A percentile compares a stretch with the other conserved stretches of the same genome.
These are phyloP conservation scores for Shinisaurus crocodilurus DNA, from an alignment of 2,113 vertebrate genomes.

Conservation along the genomic window DNA sequence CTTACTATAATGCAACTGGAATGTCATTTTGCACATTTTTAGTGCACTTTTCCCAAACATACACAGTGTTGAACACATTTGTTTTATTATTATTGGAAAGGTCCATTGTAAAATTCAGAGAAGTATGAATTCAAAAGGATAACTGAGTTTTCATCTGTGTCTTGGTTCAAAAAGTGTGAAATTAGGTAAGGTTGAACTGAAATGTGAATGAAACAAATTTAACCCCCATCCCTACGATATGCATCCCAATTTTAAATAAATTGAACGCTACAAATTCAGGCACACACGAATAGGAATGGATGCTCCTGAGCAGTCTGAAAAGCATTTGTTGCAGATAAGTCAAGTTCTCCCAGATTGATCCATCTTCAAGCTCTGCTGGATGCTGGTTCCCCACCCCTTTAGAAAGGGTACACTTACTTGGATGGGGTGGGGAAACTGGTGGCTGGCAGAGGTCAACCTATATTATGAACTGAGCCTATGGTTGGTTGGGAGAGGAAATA, in stretches of 20 bases:
- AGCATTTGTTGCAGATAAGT: not conserved
- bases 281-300: not conserved
- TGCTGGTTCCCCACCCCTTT: not conserved
- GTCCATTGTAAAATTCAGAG: too few relatives aligned
- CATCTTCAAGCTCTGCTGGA: not conserved
- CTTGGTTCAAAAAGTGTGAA: too few relatives aligned
- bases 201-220: too few relatives aligned
- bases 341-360: not conserved
- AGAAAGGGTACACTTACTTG: not conserved
- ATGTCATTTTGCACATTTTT: too few relatives aligned
- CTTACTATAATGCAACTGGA: too few relatives aligned
- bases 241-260: not conserved
- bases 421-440: not conserved
- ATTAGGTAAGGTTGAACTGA: too few relatives aligned
- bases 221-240: not conserved
- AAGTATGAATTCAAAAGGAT: too few relatives aligned
- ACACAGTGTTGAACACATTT: too few relatives aligned
- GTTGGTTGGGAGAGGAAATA: too few relatives aligned
- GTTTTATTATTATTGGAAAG: too few relatives aligned
- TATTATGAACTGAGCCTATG: not conserved
- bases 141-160: too few relatives aligned
- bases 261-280: not conserved
- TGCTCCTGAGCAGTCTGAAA: not conserved
- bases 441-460: not conserved
- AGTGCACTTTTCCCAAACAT: too few relatives aligned